Evolutionary conservation across 2,113 vertebrate species (phyloP).

Genomic region (Anguilla rostrata): DNA sequence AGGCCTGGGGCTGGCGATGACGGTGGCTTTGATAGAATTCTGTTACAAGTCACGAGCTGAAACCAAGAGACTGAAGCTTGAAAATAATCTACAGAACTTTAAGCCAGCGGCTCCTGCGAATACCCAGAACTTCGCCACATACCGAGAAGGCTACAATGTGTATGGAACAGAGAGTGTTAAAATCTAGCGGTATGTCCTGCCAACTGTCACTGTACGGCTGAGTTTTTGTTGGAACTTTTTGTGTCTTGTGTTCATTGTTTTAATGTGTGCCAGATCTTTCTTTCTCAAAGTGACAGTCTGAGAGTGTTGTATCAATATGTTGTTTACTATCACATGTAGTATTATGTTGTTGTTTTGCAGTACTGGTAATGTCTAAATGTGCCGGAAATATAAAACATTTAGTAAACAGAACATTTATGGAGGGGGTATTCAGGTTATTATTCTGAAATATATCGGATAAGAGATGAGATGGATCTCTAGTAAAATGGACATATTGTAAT

Average conservation of each 20-base stretch:
- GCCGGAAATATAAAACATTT: neutral
- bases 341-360: neutral
- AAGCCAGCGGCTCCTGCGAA: slow-evolving; percentile 88
- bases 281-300: neutral
- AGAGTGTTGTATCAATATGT: neutral
- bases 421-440: neutral
- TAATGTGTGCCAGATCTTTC: neutral
- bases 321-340: neutral
- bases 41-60: slow-evolving; percentile 98
- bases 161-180: slow-evolving; percentile 98
- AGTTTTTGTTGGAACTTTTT: neutral
- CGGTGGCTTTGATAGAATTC: slow-evolving; percentile 98
- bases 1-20: slow-evolving; percentile 97
- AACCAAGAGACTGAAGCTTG: slow-evolving; percentile 95
- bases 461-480: neutral
- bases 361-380: neutral
- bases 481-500: neutral
- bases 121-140: slow-evolving; percentile 95
- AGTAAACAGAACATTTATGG: neutral
- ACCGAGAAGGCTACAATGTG: slow-evolving; percentile 99
- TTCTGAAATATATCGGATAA: neutral
- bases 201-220: neutral
- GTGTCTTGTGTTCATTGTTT: neutral
- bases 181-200: slow-evolving; percentile 84
- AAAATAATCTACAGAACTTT: slow-evolving; percentile 95